These are phyloP conservation scores for Alectura lathami DNA, from an alignment of 2,113 vertebrate genomes.

Conservation along the genomic window DNA sequence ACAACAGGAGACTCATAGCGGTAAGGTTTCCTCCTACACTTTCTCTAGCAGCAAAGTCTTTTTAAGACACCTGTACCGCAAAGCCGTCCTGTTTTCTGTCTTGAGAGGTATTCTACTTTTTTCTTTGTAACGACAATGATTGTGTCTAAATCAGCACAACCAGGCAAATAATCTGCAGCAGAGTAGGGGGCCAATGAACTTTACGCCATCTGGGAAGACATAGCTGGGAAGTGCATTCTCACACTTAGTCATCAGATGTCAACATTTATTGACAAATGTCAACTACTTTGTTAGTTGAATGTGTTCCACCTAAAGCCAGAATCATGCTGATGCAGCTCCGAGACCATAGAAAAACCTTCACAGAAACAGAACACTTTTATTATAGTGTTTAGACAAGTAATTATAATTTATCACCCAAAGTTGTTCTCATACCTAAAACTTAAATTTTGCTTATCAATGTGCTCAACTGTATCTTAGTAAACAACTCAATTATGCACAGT, in stretches of 20 bases:
- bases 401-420: constrained; percentile 12
- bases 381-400: background rate
- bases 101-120: background rate
- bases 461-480: constrained; percentile 50
- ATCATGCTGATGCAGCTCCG: background rate
- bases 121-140: background rate
- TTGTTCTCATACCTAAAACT: constrained; percentile 22
- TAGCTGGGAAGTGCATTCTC: background rate
- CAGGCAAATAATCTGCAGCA: background rate
- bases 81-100: background rate
- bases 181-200: background rate
- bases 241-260: background rate
- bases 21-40: background rate
- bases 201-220: background rate
- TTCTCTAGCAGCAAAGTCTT: background rate
- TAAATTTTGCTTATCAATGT: constrained; percentile 45
- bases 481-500: constrained; percentile 46
- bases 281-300: background rate
- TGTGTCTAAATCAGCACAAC: background rate
- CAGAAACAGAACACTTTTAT: constrained; percentile 25
- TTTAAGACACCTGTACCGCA: background rate
- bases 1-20: background rate
- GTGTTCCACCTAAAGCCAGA: background rate
- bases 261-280: background rate
- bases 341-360: constrained; percentile 15